Evolutionary conservation across 2,113 vertebrate species (phyloP), one percentile per base, ranked within the genome.

Genomic region (Lepisosteus osseus): DNA sequence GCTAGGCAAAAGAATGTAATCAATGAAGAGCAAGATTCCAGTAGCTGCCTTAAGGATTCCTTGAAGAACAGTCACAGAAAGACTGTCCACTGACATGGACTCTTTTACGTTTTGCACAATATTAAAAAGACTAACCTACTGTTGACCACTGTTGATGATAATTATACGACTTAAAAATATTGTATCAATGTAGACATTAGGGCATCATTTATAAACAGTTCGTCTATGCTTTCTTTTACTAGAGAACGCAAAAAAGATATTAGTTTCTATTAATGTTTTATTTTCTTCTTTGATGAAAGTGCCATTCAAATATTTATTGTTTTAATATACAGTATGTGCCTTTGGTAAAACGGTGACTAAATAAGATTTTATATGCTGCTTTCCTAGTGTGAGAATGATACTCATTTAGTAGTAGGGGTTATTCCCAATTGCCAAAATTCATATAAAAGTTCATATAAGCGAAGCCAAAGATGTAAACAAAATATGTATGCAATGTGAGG

Each of bases 1-100:
- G 77, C 88, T 95, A 80, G 92, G 90, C 65, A 94, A 93, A 81
- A 92, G 89, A 12, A 86, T 92, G 81, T 93, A 85, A 87, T 76
- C 45, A 72, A 64, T 61, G 65, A 66, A 78, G 54, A 73, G 43
- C 69, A 68, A 64, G 73, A 76, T 64, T 77, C 66, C 69, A 7
- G 54, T 62, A 67, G 69, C 57, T 61, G 70, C 61, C 67, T 67
- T 61, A 43, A 56, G 55, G 73, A 61, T 75, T 67, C 63, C 29
- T 71, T 65, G 80, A 76, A 73, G 77, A 76, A 43, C 54, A 77
- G 45, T 54, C 65, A 66, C 68, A 62, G 57, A 68, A 61, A 57
- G 61, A 70, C 47, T 12, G 51, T 17, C 63, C 51, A 7, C 63
- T 13, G 29, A 13, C 68, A 47, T 55, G 61, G 17, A 45, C 71